Base-by-base conservation (phyloP, 2,113 vertebrate genomes). In the Strix uralensis region DNA sequence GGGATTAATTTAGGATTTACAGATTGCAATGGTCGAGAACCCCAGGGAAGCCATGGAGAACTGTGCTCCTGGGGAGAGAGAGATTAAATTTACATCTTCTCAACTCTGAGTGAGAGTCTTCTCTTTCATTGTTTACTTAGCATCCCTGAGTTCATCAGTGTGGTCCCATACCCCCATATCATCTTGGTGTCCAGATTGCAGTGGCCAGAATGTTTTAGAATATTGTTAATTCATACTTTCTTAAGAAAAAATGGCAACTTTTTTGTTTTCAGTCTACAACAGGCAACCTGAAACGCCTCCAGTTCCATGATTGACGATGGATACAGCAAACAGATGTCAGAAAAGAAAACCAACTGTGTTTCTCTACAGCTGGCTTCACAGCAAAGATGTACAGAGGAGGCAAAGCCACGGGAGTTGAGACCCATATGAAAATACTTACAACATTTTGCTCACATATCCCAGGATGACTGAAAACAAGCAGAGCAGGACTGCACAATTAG, bases 311-410 rank as follows among this genome's bases (percentile, higher is more conserved):
- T 7, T 96, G 96, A 96, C 17, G 22, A 94, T 0, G 29, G 86
- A 75, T 85, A 93, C 86, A 85, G 94, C 91, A 96, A 95, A 92
- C 95, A 97, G 95, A 95, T 95, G 95, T 96, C 95, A 91, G 86
- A 82, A 94, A 91, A 79, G 88, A 95, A 97, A 97, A 96, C 83
- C 94, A 88, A 95, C 96, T 82, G 89, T 51, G 94, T 91, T 96
- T 92, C 83, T 96, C 90, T 69, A 94, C 96, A 96, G 95, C 88
- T 95, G 95, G 88, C 83, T 97, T 95, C 95, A 85, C 95, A 89
- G 94, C 83, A 94, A 91, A 93, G 86, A 77, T 4, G 13, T 73
- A 40, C 81, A 77, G 94, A 85, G 92, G 81, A 94, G 91, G 83
- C 61, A 91, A 94, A 96, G 81, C 96, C 81, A 71, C 19, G 0